A percentile compares a stretch with the other conserved stretches of the same genome.
phyloP scores from a whole-genome alignment of 1,140 invertebrate genomes.

The Ganaspis sp. region DNA sequence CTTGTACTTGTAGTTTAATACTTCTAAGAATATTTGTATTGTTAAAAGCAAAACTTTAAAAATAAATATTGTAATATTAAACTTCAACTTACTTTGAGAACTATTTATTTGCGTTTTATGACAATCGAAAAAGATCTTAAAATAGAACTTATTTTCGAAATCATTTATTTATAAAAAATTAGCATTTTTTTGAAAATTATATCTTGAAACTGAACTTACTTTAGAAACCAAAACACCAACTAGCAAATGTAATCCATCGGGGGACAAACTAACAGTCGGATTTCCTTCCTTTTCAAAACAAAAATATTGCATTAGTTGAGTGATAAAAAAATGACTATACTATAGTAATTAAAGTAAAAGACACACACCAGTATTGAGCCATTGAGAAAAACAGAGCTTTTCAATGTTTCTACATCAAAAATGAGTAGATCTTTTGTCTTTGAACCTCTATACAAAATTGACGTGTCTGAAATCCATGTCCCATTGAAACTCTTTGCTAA shows the following conservation, averaged over 20 bases:
- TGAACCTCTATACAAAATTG: conserved; percentile 58
- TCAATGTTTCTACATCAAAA: conserved; percentile 56
- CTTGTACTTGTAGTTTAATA: too few species aligned
- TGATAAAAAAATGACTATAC: neutral
- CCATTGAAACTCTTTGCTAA: conserved; percentile 63
- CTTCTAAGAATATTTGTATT: too few species aligned
- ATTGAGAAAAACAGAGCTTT: conserved; percentile 49
- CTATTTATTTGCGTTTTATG: too few species aligned
- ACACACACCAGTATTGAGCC: conserved; percentile 45
- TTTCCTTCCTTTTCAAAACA: conserved; percentile 15
- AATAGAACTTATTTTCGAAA: too few species aligned
- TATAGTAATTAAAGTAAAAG: neutral
- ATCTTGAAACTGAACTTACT: neutral
- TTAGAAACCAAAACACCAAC: neutral
- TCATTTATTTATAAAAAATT: too few species aligned
- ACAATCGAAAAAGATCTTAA: too few species aligned
- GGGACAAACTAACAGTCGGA: neutral
- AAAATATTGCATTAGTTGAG: conserved; percentile 12
- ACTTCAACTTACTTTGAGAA: too few species aligned
- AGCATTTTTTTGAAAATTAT: too few species aligned
- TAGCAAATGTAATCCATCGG: neutral
- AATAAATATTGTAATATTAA: too few species aligned
- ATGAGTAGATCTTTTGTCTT: conserved; percentile 47
- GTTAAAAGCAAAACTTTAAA: too few species aligned
- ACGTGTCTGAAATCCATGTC: conserved; percentile 65